phyloP scores from a whole-genome alignment of 1,140 invertebrate genomes.

The Drosophila sp. region DNA sequence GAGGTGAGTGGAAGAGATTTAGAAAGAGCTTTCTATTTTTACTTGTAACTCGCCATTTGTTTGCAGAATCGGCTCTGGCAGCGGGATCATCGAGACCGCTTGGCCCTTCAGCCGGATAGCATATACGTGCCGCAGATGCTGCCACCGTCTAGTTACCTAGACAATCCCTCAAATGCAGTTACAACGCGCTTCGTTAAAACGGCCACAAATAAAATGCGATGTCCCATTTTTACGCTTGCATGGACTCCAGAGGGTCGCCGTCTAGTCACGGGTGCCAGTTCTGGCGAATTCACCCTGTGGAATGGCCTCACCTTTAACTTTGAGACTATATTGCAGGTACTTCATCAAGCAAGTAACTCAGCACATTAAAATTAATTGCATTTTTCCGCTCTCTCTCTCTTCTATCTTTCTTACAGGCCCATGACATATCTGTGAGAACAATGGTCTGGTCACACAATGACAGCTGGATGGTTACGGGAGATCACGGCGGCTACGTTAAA shows the following conservation, averaged over 20 bases:
- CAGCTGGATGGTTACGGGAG: slow-evolving; percentile 99
- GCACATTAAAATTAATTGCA: background rate
- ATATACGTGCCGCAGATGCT: slow-evolving; percentile 94
- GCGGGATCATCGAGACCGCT: slow-evolving; percentile 93
- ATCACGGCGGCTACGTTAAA: slow-evolving; percentile 99
- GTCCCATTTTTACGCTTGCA: slow-evolving; percentile 98
- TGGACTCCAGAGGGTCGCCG: slow-evolving; percentile 99
- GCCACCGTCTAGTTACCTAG: slow-evolving; percentile 94
- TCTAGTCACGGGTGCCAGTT: slow-evolving; percentile 98
- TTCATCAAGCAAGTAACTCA: slow-evolving; percentile 17
- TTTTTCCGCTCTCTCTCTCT: background rate
- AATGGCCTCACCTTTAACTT: slow-evolving; percentile 99
- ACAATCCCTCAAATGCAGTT: slow-evolving; percentile 98
- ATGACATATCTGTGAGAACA: slow-evolving; percentile 97
- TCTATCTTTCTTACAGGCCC: slow-evolving; percentile 88
- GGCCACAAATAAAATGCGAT: slow-evolving; percentile 99
- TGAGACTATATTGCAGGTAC: slow-evolving; percentile 99
- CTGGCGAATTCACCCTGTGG: slow-evolving; percentile 99
- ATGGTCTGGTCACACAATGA: slow-evolving; percentile 99
- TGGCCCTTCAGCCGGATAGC: slow-evolving; percentile 94
- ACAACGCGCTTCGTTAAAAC: slow-evolving; percentile 98
- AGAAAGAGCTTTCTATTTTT: background rate
- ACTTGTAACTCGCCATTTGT: background rate
- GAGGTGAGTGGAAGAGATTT: slow-evolving; percentile 85
- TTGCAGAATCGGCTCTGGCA: slow-evolving; percentile 95